A percentile compares a stretch with the other conserved stretches of the same genome.
Conservation (phyloP, 37 sponge, comb jelly and placozoan species). For the Cliona cf. orientalis region DNA sequence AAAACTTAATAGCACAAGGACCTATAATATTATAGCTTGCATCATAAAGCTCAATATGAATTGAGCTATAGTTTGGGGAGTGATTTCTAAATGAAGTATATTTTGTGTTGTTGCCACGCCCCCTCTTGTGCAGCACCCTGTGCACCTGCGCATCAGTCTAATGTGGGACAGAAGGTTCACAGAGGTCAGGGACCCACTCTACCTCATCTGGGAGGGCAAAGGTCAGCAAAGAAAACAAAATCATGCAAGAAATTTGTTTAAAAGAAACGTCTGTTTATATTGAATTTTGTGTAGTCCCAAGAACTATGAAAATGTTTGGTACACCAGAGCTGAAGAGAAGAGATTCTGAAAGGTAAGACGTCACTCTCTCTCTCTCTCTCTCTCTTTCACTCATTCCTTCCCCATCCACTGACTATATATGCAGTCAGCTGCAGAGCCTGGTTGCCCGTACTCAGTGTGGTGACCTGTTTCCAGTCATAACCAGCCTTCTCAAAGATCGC, state of each 20-base stretch:
- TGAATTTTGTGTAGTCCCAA: slow-evolving; percentile 3
- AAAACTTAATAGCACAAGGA: too few species aligned
- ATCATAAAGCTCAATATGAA: too few species aligned
- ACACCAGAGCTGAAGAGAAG: slow-evolving; percentile 9
- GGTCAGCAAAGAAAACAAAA: slow-evolving; percentile 8
- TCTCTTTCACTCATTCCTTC: neutral
- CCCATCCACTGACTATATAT: neutral
- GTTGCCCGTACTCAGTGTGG: slow-evolving; percentile 72
- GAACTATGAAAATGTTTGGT: neutral
- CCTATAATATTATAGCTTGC: too few species aligned
- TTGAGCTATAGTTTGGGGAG: too few species aligned
- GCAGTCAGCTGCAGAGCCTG: slow-evolving; percentile 69
- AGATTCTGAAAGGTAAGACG: slow-evolving; percentile 22
- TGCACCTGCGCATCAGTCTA: slow-evolving; percentile 50
- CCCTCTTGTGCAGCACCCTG: slow-evolving; percentile 19
- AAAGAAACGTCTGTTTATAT: neutral
- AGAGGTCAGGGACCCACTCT: slow-evolving; percentile 45
- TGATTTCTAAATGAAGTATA: too few species aligned
- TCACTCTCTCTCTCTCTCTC: neutral
- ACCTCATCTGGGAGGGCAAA: slow-evolving; percentile 61
- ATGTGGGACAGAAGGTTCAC: slow-evolving; percentile 49
- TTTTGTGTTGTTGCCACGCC: neutral
- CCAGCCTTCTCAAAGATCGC: slow-evolving; percentile 50
- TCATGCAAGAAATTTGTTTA: too few species aligned
- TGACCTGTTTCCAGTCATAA: slow-evolving; percentile 40